Conservation (phyloP, 2,888 invertebrate genomes). For the Tipula lateralis region DNA sequence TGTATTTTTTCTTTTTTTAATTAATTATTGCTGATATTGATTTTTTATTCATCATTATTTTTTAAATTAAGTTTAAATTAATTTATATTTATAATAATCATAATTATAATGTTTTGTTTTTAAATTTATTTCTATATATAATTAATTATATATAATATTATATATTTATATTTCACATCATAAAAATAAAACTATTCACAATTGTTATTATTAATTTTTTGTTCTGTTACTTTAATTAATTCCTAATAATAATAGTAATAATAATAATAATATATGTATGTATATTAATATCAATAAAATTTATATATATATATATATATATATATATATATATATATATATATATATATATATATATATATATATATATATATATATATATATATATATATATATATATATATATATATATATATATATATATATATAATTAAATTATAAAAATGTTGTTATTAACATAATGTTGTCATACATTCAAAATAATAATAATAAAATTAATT, state of each 20-base stretch:
- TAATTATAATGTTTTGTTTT: neutral
- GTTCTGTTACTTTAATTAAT: neutral
- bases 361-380: too few relatives aligned
- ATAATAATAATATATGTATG: neutral
- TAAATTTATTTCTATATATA: neutral
- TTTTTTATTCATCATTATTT: constrained; percentile 15
- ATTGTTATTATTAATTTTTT: constrained; percentile 14
- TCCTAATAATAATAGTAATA: neutral
- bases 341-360: too few relatives aligned
- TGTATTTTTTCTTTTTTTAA: neutral
- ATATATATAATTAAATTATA: neutral
- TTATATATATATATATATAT: too few relatives aligned
- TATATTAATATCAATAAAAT: neutral
- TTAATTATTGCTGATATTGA: constrained; percentile 29
- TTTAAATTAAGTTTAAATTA: constrained; percentile 20
- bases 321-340: too few relatives aligned
- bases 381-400: too few relatives aligned
- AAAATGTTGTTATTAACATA: neutral
- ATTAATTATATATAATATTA: neutral
- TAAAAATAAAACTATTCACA: constrained; percentile 29
- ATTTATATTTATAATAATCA: constrained; percentile 2
- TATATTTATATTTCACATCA: constrained; percentile 3
- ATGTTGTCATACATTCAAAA: neutral
- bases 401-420: neutral
- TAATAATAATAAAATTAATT: too few relatives aligned